Percentiles rank a stretch among this genome's conserved stretches.
These are phyloP conservation scores for Listronotus oregonensis DNA, from an alignment of 1,140 invertebrate genomes.

Conservation along the genomic window DNA sequence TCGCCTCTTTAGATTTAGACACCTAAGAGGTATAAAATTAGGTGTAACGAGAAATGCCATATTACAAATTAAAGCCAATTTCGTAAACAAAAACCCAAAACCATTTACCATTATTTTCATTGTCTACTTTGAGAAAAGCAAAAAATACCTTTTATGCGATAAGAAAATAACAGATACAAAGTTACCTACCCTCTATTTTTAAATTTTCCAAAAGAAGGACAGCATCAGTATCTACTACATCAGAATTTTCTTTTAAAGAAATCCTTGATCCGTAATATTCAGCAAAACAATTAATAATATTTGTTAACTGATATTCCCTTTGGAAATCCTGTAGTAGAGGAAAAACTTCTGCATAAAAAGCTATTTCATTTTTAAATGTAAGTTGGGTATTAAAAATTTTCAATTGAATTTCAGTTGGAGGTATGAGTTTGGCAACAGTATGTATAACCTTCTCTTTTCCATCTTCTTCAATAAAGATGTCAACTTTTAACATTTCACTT, in stretches of 20 bases:
- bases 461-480: constrained; percentile 40
- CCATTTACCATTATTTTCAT: no score
- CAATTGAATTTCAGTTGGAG: constrained; percentile 51
- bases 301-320: constrained; percentile 33
- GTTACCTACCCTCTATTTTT: constrained; percentile 42
- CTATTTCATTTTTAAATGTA: constrained; percentile 56
- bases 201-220: constrained; percentile 57
- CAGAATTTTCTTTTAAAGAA: constrained; percentile 38
- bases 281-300: constrained; percentile 37
- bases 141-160: no score
- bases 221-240: constrained; percentile 46
- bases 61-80: no score
- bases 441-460: constrained; percentile 44
- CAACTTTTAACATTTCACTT: constrained; percentile 60
- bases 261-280: constrained; percentile 45
- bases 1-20: no score
- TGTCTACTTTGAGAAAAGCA: no score
- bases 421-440: constrained; percentile 58
- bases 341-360: constrained; percentile 42
- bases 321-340: constrained; percentile 45
- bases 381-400: constrained; percentile 53
- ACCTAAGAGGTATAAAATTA: no score
- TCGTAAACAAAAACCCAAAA: no score
- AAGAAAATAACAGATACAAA: no score
- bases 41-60: no score